Percentiles rank a stretch among this genome's conserved stretches.
Conservation (phyloP, 2,797 vertebrate species). For the Sebastes itinus region DNA sequence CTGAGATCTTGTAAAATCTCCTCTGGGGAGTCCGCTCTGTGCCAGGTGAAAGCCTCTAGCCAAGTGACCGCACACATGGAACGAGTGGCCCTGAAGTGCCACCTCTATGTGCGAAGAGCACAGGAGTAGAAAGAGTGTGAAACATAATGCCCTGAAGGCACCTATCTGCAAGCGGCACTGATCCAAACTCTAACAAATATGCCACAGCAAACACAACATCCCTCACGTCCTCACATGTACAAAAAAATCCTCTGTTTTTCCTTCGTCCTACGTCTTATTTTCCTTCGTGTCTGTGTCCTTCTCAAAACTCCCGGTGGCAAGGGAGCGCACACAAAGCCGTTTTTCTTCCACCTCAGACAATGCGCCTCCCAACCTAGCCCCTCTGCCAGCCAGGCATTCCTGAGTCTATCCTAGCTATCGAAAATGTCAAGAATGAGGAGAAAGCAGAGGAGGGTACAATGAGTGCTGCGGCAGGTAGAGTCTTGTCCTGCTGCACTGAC, state of each 20-base stretch:
- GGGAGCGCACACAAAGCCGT: slow-evolving; percentile 68
- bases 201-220: slow-evolving; percentile 61
- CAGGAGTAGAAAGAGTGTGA: slow-evolving; percentile 24
- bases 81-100: slow-evolving; percentile 37
- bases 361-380: slow-evolving; percentile 68
- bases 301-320: slow-evolving; percentile 51
- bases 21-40: slow-evolving; percentile 24
- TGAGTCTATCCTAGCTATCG: slow-evolving; percentile 81
- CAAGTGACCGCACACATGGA: slow-evolving; percentile 35
- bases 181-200: slow-evolving; percentile 54
- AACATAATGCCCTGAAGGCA: slow-evolving; percentile 54
- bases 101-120: slow-evolving; percentile 20
- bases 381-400: slow-evolving; percentile 83
- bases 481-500: slow-evolving; percentile 77
- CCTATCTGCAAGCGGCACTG: slow-evolving; percentile 51
- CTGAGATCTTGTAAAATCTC: slow-evolving; percentile 54
- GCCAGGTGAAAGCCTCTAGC: slow-evolving; percentile 42
- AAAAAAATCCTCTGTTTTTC: slow-evolving; percentile 36
- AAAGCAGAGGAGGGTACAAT: slow-evolving; percentile 75
- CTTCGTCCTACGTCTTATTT: slow-evolving; percentile 41
- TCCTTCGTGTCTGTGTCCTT: slow-evolving; percentile 36
- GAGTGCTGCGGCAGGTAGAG: slow-evolving; percentile 79
- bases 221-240: slow-evolving; percentile 61
- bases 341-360: slow-evolving; percentile 73
- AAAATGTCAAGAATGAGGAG: slow-evolving; percentile 82